A percentile compares a stretch with the other conserved stretches of the same genome.
phyloP scores from a whole-genome alignment of 1,140 invertebrate species.

The Drosophila nigrodunni region DNA sequence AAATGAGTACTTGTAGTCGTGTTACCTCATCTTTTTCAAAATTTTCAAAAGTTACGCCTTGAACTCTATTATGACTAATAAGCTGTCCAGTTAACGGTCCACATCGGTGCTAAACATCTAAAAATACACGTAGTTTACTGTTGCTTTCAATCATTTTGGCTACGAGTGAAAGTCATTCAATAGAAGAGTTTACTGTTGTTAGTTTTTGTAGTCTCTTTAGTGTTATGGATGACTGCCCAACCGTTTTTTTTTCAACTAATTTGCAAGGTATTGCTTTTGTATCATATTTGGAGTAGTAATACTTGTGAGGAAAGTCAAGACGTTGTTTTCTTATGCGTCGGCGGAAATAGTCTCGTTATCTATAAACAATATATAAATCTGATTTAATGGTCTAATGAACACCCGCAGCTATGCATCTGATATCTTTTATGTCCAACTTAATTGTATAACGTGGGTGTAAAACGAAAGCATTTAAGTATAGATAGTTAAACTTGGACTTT shows the following conservation, averaged over 20 bases:
- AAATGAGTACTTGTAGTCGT: slow-evolving; percentile 6
- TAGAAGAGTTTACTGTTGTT: slow-evolving; percentile 40
- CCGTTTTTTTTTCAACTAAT: slow-evolving; percentile 55
- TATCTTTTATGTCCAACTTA: background rate
- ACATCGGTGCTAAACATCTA: slow-evolving; percentile 51
- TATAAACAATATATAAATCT: slow-evolving; percentile 19
- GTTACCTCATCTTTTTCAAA: slow-evolving; percentile 31
- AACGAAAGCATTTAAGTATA: background rate
- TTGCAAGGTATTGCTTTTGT: slow-evolving; percentile 39
- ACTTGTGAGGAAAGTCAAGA: slow-evolving; percentile 31
- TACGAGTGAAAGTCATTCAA: slow-evolving; percentile 65
- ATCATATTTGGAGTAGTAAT: slow-evolving; percentile 14
- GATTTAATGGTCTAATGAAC: slow-evolving; percentile 17
- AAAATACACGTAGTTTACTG: slow-evolving; percentile 63
- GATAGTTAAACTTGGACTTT: slow-evolving; percentile 3
- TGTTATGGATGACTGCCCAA: slow-evolving; percentile 47
- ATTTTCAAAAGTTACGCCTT: slow-evolving; percentile 22
- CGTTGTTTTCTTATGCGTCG: slow-evolving; percentile 19
- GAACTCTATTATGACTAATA: slow-evolving; percentile 24
- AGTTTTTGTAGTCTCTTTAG: slow-evolving; percentile 14
- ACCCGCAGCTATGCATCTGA: slow-evolving; percentile 1
- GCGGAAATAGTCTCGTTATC: slow-evolving; percentile 20
- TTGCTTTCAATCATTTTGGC: slow-evolving; percentile 70
- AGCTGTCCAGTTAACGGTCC: slow-evolving; percentile 56
- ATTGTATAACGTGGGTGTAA: slow-evolving; percentile 7